Evolutionary conservation across 2,888 invertebrate genomes (phyloP).

Genomic region (Sericinus montela): DNA sequence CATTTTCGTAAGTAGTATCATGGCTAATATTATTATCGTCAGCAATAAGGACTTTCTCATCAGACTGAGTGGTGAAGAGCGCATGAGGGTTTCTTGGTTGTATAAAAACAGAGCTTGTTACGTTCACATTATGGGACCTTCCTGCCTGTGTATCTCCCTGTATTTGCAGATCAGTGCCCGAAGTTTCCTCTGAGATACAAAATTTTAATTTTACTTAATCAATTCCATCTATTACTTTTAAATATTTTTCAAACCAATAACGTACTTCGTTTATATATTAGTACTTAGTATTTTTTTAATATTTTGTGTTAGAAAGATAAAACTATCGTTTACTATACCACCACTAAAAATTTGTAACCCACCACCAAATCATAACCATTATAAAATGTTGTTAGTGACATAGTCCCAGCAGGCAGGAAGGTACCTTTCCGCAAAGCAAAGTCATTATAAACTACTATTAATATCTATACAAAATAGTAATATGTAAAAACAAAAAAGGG

Average conservation of each 20-base stretch:
- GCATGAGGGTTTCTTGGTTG: constrained; percentile 62
- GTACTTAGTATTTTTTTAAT: constrained; percentile 33
- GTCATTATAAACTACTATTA: constrained; percentile 66
- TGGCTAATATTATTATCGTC: constrained; percentile 24
- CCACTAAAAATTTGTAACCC: constrained; percentile 46
- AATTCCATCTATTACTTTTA: constrained; percentile 56
- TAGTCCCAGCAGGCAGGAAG: constrained; percentile 79
- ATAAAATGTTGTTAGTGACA: constrained; percentile 65
- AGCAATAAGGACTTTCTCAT: constrained; percentile 25
- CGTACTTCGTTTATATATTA: constrained; percentile 36
- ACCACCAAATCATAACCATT: constrained; percentile 59
- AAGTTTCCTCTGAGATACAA: constrained; percentile 77
- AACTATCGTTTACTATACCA: constrained; percentile 48
- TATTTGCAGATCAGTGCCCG: constrained; percentile 76
- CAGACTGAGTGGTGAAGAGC: constrained; percentile 40
- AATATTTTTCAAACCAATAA: constrained; percentile 35
- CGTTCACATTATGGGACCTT: constrained; percentile 79
- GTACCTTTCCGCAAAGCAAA: constrained; percentile 78
- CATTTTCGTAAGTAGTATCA: constrained; percentile 64
- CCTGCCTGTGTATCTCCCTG: constrained; percentile 81
- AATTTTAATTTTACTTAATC: constrained; percentile 38
- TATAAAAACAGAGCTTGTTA: constrained; percentile 62
- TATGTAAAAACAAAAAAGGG: constrained; percentile 19
- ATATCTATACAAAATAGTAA: constrained; percentile 26
- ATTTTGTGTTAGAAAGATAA: constrained; percentile 52